Evolutionary conservation across 2,113 vertebrate genomes (phyloP), one percentile per base, ranked within the genome.

Genomic region (Verasper variegatus): DNA sequence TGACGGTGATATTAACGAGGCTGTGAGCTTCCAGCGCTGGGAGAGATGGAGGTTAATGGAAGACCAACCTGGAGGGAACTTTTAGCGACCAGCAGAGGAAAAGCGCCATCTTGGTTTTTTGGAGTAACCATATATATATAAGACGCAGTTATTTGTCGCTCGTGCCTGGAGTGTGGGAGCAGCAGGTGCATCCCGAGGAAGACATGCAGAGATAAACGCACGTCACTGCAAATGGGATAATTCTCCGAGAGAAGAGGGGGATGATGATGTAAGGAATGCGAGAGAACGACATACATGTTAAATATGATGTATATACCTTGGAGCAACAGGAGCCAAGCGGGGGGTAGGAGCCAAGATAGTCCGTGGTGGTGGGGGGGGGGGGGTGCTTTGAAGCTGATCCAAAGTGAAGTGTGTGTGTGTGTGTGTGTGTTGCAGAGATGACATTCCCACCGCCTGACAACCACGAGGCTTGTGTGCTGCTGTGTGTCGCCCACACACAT

Each of bases 351-450:
- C 27, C 6, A 37, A 64, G 57, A 49, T 31, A 26, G 76, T 26
- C 55, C 69, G 60, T 71, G 74, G 61, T 5, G 3, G 37, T 11
- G 37, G 11, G 10, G 35, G 14, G 60, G 5, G 60, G 35, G n/a
- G 11, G 55, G 21, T 7, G 68, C 87, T 89, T 86, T 91, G 86
- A 89, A 87, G 84, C 80, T 85, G 71, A 88, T 90, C 82, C 81
- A 88, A 60, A 86, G 81, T 71, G 87, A 91, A 76, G 69, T 71
- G 62, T 68, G 71, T 51, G 49, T 20, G 51, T 52, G 62, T 14
- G 27, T 55, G 57, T 24, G 27, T 52, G 76, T 26, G 47, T 64
- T 40, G 37, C 37, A 73, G 11, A 64, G 60, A 76, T 79, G 71
- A 66, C 80, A 60, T 71, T 71, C 56, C 31, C 31, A 31, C 5